Evolutionary conservation across 2,888 invertebrate genomes (phyloP).

Genomic region (Acanthosepion pharaonis): DNA sequence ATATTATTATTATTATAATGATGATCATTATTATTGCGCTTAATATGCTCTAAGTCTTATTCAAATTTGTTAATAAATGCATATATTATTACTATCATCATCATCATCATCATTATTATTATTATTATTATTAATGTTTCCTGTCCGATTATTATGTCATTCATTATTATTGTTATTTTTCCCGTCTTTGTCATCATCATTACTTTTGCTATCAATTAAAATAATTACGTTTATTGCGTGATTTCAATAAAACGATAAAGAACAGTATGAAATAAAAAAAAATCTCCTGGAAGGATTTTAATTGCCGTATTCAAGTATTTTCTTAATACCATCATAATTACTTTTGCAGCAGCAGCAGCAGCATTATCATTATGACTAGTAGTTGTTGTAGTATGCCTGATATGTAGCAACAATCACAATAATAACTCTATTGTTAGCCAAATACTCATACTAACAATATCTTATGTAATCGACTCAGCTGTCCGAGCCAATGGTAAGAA

Average conservation of each 20-base stretch:
- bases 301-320: conserved; percentile 33
- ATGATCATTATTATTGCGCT: no score
- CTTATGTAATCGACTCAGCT: neutral
- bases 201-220: neutral
- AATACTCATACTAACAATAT: neutral
- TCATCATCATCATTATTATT: neutral
- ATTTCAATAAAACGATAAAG: neutral
- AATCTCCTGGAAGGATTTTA: neutral
- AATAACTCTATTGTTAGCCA: neutral
- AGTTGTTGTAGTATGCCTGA: neutral
- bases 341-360: neutral
- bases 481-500: neutral
- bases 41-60: no score
- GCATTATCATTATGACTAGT: neutral
- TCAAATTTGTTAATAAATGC: no score
- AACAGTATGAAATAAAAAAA: neutral
- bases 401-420: neutral
- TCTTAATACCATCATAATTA: neutral
- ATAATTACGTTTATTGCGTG: conserved; percentile 25
- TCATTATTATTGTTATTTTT: neutral
- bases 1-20: no score
- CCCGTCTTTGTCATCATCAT: neutral
- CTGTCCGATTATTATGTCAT: no score
- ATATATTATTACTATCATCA: no score
- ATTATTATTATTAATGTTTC: neutral